These are phyloP conservation scores for Carollia perspicillata DNA, from an alignment of 2,113 vertebrate species.

Conservation along the genomic window DNA sequence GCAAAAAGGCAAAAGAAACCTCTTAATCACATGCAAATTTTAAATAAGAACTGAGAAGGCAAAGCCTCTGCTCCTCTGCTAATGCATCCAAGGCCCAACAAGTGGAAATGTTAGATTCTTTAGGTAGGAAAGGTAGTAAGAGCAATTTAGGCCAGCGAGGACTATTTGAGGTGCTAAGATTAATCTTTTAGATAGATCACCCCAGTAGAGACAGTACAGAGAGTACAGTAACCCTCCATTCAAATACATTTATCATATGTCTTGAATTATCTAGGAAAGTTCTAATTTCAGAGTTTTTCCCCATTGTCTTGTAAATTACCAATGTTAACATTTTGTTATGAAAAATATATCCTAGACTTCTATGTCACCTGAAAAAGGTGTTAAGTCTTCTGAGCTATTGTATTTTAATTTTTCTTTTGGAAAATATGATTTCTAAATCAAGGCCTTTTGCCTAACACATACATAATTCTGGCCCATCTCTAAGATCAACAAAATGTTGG, in stretches of 20 bases:
- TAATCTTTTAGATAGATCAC: background rate
- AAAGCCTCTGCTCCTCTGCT: background rate
- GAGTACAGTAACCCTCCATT: background rate
- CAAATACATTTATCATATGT: background rate
- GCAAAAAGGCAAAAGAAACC: background rate
- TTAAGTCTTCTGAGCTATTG: background rate
- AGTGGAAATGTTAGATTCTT: background rate
- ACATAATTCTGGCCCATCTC: background rate
- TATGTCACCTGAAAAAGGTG: background rate
- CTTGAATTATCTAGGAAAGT: background rate
- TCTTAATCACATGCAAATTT: background rate
- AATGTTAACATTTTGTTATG: background rate
- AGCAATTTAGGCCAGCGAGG: background rate
- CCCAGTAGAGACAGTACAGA: background rate
- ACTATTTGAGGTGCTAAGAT: background rate
- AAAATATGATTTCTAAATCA: conserved; percentile 21
- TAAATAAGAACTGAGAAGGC: background rate
- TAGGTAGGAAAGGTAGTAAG: background rate
- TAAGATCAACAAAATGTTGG: background rate
- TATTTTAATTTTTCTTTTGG: background rate
- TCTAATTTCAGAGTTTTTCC: background rate
- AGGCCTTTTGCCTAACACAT: background rate
- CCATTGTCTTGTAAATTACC: background rate
- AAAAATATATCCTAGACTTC: background rate
- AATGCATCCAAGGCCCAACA: background rate